A percentile compares a stretch with the other conserved stretches of the same genome.
Conservation (phyloP, 2,113 vertebrate species). For the Heteronetta atricapilla region DNA sequence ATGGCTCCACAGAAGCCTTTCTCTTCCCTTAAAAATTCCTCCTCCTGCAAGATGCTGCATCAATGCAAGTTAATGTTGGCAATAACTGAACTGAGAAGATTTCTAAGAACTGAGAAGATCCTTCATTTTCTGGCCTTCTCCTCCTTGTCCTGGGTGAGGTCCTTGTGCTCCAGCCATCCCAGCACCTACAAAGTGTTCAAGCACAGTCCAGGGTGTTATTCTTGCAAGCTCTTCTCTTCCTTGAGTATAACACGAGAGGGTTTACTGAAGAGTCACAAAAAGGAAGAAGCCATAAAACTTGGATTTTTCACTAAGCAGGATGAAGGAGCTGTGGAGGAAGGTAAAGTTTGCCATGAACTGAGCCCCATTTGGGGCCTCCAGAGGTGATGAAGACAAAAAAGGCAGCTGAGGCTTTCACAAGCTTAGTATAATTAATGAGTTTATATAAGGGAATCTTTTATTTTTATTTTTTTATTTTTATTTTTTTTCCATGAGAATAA, state of each 20-base stretch:
- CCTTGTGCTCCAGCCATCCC: not conserved
- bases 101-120: not conserved
- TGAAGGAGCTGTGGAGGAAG: not conserved
- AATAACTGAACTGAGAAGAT: not conserved
- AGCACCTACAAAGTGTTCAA: not conserved
- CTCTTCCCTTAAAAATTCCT: not conserved
- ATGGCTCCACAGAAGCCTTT: not conserved
- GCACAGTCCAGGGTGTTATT: not conserved
- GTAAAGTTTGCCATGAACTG: not conserved
- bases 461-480: too few species aligned
- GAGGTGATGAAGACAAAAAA: not conserved
- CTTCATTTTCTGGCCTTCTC: not conserved
- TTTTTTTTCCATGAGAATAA: not conserved
- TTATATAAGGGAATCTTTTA: not conserved
- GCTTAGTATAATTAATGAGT: not conserved
- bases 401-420: not conserved
- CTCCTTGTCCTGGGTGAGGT: not conserved
- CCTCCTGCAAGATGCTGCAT: not conserved
- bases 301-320: not conserved
- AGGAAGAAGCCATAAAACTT: fast-evolving
- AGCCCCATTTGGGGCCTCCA: not conserved
- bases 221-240: not conserved
- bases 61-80: not conserved
- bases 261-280: not conserved
- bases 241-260: not conserved